Base-by-base conservation (phyloP, 1,140 invertebrate species). In the Trichonephila clavata region DNA sequence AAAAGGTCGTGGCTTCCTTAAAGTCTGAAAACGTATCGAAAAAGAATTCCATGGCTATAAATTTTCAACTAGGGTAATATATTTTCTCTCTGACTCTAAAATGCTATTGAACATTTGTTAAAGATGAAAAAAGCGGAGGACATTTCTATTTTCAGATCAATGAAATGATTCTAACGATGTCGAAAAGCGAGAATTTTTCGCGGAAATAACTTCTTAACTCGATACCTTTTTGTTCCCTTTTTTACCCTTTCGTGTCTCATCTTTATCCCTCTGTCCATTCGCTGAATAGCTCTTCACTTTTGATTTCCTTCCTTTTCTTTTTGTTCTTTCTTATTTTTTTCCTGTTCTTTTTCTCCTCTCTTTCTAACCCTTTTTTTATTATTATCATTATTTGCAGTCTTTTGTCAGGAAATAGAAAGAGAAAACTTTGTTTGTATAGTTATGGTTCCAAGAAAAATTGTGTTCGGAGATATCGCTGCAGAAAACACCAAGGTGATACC, bases 161-260 rank as follows among this genome's bases (percentile, higher is more conserved):
- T 81, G 27, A 81, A 90, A 81, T 80, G n/a, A 81, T 61, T 21
- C 71, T 90, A 81, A 81, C 71, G 24, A 81, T 81, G 89, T 90
- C 59, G 24, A 90, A 90, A 90, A 90, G 68, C 20, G 68, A 89
- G 71, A 90, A 80, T 57, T 81, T 90, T 63, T 90, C 24, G 77
- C 18, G 32, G 71, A 32, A 90, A 81, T 81, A 43, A 61, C 57
- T 90, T 80, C 57, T 90, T 90, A 81, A 81, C 71, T 90, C 71
- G 71, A 90, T 90, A 90, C 57, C 71, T 77, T 65, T 68, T 89
- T 57, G 39, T 89, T 77, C 43, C 6, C 20, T 61, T 63, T 86
- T 63, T 63, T 86, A 18, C 20, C 3, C 59, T 24, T 61, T 87
- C 63, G 7, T 63, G 6, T 6, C 18, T n/a, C 50, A 27, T 65